These are phyloP conservation scores for Polypterus senegalus DNA, from an alignment of 2,113 vertebrate genomes.

Conservation along the genomic window DNA sequence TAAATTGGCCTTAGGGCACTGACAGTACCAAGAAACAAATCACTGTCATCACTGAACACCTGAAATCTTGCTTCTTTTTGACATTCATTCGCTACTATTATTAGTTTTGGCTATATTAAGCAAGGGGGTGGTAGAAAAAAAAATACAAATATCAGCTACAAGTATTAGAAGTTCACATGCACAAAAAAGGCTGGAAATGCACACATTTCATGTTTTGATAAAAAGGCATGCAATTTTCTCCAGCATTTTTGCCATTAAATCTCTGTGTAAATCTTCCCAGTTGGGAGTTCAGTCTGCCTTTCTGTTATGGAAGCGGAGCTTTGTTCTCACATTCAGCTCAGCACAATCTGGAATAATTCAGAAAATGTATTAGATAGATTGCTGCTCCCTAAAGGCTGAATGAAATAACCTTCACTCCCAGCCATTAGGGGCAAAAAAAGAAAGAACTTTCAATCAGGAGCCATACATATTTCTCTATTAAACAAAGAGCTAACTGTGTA, in stretches of 20 bases:
- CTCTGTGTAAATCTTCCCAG: conserved; percentile 70
- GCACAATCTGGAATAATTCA: conserved; percentile 76
- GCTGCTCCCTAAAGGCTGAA: conserved; percentile 62
- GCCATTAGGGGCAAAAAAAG: conserved; percentile 54
- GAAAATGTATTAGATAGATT: conserved; percentile 78
- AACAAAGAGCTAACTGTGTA: conserved; percentile 66
- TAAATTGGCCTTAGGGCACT: neutral
- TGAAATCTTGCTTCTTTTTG: no score
- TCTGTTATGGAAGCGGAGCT: conserved; percentile 53
- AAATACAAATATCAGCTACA: no score
- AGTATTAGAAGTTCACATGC: no score
- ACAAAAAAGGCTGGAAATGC: neutral
- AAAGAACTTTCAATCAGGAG: conserved; percentile 58
- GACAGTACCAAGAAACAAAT: neutral
- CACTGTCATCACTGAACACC: neutral
- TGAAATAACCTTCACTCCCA: conserved; percentile 74
- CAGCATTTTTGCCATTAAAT: conserved; percentile 66
- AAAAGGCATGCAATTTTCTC: conserved; percentile 59
- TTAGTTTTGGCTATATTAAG: no score
- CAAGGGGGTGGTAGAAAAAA: no score
- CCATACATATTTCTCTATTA: conserved; percentile 63
- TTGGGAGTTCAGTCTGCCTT: conserved; percentile 52
- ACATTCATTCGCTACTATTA: no score
- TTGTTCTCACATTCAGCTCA: conserved; percentile 70
- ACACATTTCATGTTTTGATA: neutral